phyloP scores from a whole-genome alignment of 2,113 vertebrate genomes.

The Nycticorax nycticorax region DNA sequence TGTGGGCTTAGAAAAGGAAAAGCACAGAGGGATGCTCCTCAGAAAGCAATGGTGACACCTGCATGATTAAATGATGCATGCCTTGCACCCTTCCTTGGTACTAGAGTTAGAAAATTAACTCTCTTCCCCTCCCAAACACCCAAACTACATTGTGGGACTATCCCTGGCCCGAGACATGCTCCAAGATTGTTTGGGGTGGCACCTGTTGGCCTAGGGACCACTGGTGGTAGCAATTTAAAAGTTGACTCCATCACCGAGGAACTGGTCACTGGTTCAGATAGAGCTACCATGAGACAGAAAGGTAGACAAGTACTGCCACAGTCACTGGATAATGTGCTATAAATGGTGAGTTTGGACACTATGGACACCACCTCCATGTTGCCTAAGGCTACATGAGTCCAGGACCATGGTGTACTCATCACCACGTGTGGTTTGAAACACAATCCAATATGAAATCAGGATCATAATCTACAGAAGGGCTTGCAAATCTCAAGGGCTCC shows the following conservation, averaged over 20 bases:
- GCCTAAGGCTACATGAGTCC: background rate
- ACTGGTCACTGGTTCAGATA: background rate
- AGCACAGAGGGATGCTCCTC: background rate
- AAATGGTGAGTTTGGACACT: background rate
- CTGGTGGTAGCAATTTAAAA: background rate
- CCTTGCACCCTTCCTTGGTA: background rate
- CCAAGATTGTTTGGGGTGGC: background rate
- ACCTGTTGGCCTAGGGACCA: background rate
- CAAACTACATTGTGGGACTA: background rate
- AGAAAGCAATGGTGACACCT: background rate
- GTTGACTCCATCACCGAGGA: background rate
- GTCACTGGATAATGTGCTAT: background rate
- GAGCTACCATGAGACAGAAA: background rate
- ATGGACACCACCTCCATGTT: background rate
- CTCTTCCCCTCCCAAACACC: background rate
- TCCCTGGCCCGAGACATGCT: fast-evolving
- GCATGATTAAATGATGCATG: background rate
- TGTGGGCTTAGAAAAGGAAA: background rate
- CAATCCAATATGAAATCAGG: background rate
- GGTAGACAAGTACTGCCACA: background rate
- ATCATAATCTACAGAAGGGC: background rate
- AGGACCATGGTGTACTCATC: background rate
- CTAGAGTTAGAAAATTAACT: background rate
- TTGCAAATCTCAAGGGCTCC: background rate
- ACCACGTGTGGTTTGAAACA: background rate